Evolutionary conservation across 92 coral and sea anemone species (phyloP), one percentile per base, ranked within the genome.

Genomic region (Ricordea florida): DNA sequence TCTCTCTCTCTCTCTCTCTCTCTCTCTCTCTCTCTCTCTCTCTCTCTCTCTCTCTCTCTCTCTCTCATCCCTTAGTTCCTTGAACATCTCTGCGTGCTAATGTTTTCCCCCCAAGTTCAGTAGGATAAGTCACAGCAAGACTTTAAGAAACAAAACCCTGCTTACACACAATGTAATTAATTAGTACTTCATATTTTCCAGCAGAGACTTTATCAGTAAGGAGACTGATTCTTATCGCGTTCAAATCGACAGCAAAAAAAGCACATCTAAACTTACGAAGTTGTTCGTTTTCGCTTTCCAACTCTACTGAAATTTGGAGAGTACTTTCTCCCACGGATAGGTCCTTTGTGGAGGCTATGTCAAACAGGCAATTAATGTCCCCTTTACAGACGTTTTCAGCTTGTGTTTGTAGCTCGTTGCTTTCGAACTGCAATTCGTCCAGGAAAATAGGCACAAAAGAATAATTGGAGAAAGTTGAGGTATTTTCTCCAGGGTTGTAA

Each of bases 281-380:
- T 13, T 24, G 47, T 22, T 59, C 33, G 0, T 72, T 10, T 40
- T 77, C 83, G 14, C 69, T 62, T 57, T 77, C 57, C 26, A 87
- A 46, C 36, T 61, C 59, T 8, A 68, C 72, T 60, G 85, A 40
- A 13, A 62, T 70, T 44, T 77, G 62, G 26, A 57, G 66, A 9
- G 96, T 90, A 56, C 77, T 69, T n/a, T 33, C 77, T 16, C 89
- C 96, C 46, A 90, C 66, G 8, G 81, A 35, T 10, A 71, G 46
- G 57, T 80, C 91, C 21, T 81, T 77, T 15, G 96, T 90, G 5
- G 87, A 84, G 13, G 96, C 96, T 11, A 79, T 56, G 34, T 90
- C 96, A 63, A 86, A 90, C 82, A 90, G 38, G 30, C 96, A 90
- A 60, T 82, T 81, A 3, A 33, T 57, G 38, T 90, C 78, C 10